phyloP scores from a whole-genome alignment of 2,113 vertebrate genomes.

The Pelecanus crispus region DNA sequence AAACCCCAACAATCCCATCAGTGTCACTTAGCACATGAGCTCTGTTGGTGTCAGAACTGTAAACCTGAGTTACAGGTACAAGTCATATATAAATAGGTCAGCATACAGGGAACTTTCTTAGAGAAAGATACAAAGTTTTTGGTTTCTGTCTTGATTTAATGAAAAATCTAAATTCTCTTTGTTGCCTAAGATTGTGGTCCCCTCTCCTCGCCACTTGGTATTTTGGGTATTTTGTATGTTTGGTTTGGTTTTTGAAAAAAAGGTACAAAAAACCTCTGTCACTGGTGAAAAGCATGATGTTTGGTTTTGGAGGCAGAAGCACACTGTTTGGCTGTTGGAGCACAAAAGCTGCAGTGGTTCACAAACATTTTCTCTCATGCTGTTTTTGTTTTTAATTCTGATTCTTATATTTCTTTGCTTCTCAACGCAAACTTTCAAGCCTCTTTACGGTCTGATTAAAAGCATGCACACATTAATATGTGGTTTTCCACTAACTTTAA shows the following conservation, averaged over 20 bases:
- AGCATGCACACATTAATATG: rapidly evolving
- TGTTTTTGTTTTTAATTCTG: neutral
- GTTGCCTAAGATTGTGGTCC: neutral
- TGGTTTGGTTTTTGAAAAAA: neutral
- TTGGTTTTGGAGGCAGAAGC: neutral
- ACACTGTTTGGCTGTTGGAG: neutral
- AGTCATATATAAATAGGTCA: neutral
- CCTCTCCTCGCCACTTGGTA: rapidly evolving
- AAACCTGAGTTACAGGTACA: neutral
- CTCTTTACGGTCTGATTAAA: neutral
- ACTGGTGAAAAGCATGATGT: neutral
- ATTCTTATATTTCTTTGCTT: neutral
- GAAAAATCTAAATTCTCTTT: neutral
- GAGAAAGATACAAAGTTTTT: neutral
- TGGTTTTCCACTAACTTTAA: neutral
- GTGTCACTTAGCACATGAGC: neutral
- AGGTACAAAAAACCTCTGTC: rapidly evolving
- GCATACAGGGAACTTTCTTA: neutral
- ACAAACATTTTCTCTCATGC: neutral
- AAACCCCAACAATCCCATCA: neutral
- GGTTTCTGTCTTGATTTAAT: neutral
- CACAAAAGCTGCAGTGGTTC: neutral
- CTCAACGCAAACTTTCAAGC: neutral
- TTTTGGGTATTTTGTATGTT: neutral
- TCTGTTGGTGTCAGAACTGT: neutral